Conservation (phyloP, 2,888 invertebrate genomes). For the Dexiosoma caninum region DNA sequence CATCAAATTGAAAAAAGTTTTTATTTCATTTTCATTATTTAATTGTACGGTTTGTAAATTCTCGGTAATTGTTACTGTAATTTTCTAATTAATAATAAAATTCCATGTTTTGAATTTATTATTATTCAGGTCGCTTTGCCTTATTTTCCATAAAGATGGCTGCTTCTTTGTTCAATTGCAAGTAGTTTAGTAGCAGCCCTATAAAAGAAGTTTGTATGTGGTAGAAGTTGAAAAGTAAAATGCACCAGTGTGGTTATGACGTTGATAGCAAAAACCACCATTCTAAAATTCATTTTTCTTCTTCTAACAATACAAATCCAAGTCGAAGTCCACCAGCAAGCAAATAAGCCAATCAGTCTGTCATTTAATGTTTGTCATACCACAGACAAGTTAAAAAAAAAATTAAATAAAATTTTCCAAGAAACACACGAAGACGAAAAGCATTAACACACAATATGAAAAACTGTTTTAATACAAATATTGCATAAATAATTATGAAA, state of each 20-base stretch:
- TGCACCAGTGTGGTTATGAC: slow-evolving; percentile 47
- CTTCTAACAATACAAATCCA: neutral
- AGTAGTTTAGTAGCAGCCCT: neutral
- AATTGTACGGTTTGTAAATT: neutral
- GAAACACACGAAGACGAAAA: neutral
- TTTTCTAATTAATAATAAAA: slow-evolving; percentile 32
- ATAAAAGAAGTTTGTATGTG: neutral
- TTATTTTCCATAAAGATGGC: neutral
- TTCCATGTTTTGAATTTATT: slow-evolving; percentile 17
- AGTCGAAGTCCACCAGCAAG: slow-evolving; percentile 6
- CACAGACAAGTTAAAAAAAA: neutral
- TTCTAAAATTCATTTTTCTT: slow-evolving; percentile 20
- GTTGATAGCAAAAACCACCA: slow-evolving; percentile 52
- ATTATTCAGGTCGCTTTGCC: neutral
- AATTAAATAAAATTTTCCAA: neutral
- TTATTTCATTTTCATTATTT: neutral
- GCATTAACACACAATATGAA: slow-evolving; percentile 35
- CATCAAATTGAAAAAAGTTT: neutral
- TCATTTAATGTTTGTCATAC: neutral
- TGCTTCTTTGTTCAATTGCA: neutral
- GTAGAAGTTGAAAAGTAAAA: neutral
- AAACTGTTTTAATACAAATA: slow-evolving; percentile 46
- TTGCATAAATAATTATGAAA: slow-evolving; percentile 39
- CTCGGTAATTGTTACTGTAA: slow-evolving; percentile 20
- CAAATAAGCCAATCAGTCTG: slow-evolving; percentile 35